Evolutionary conservation across 2,888 invertebrate species (phyloP).

Genomic region (Drosophila parthenogenetica): DNA sequence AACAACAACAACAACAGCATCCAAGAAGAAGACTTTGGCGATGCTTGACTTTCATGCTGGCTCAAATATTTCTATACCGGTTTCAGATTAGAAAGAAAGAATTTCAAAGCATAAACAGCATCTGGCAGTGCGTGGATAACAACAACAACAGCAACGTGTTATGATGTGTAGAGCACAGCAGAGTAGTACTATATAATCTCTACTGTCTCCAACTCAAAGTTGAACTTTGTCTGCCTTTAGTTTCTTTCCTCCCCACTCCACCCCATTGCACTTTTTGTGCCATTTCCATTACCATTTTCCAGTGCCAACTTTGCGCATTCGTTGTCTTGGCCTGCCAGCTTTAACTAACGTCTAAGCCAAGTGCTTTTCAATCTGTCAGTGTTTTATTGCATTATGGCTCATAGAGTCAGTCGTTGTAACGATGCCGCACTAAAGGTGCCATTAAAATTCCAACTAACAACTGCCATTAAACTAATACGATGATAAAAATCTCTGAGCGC

Average conservation of each 20-base stretch:
- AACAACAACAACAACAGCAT: conserved; percentile 21
- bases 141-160: conserved; percentile 14
- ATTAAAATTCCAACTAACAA: conserved; percentile 79
- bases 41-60: conserved; percentile 75
- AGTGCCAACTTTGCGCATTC: conserved; percentile 22
- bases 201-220: conserved; percentile 31
- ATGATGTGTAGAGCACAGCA: conserved; percentile 12
- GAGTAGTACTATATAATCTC: neutral
- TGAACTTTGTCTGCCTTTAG: conserved; percentile 53
- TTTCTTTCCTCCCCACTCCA: no score
- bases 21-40: conserved; percentile 34
- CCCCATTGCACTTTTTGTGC: conserved; percentile 17
- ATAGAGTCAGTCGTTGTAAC: conserved; percentile 17
- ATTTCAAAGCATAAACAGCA: conserved; percentile 72
- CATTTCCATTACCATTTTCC: conserved; percentile 30
- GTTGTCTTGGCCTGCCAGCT: conserved; percentile 23
- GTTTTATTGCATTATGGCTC: conserved; percentile 58
- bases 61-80: conserved; percentile 76
- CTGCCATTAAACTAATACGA: conserved; percentile 79
- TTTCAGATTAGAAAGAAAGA: conserved; percentile 80
- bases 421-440: conserved; percentile 69
- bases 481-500: conserved; percentile 68
- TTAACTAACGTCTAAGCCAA: conserved; percentile 6
- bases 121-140: conserved; percentile 44
- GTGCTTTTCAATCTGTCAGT: conserved; percentile 69